phyloP scores from a whole-genome alignment of 2,888 invertebrate genomes.

The Patella ulyssiponensis region DNA sequence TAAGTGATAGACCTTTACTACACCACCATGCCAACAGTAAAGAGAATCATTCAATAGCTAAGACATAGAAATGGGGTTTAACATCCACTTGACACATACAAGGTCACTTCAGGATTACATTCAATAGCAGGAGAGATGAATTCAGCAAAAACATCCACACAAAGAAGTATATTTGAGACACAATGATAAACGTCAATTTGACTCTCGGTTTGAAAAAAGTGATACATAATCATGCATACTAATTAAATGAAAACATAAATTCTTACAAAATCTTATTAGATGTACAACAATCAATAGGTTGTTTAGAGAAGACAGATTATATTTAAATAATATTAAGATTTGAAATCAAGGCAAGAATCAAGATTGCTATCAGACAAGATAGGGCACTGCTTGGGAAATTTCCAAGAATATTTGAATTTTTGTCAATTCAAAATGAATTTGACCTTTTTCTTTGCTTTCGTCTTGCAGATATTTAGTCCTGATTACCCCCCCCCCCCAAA shows the following conservation, averaged over 20 bases:
- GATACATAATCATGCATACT: no score
- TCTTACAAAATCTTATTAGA: background rate
- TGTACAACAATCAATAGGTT: background rate
- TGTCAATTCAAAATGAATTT: no score
- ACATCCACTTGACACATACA: background rate
- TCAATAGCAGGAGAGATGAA: conserved; percentile 4
- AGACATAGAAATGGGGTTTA: background rate
- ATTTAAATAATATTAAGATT: background rate
- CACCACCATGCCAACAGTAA: background rate
- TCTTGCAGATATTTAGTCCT: no score
- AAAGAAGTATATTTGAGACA: background rate
- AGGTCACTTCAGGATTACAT: conserved; percentile 3
- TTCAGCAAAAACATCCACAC: background rate
- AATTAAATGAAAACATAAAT: conserved; percentile 8
- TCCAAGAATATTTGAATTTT: no score
- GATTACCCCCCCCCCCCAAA: no score
- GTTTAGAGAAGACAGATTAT: background rate
- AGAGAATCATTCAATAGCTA: background rate
- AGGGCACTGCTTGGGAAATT: no score
- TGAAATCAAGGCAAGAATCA: background rate
- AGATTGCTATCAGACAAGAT: no score
- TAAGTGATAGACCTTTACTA: background rate
- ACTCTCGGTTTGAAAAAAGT: no score
- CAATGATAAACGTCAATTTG: no score
- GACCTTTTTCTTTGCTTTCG: no score